Percentiles rank a stretch among this genome's conserved stretches.
Evolutionary conservation across 1,140 invertebrate genomes (phyloP).

Genomic region (Drosophila athabasca): DNA sequence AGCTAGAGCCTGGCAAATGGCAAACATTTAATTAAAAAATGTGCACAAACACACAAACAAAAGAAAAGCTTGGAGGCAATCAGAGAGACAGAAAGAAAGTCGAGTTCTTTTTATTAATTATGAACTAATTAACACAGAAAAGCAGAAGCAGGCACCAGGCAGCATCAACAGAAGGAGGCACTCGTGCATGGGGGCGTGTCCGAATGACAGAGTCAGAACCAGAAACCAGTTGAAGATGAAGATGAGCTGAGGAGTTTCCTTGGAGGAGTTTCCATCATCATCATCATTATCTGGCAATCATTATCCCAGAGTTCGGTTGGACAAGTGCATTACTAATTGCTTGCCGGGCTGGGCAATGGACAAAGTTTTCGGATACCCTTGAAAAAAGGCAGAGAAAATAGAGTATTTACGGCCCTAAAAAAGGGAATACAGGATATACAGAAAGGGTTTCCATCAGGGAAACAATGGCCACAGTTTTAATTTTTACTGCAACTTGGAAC

Average conservation of each 20-base stretch:
- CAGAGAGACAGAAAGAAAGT: constrained; percentile 26
- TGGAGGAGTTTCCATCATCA: constrained; percentile 22
- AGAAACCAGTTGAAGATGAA: constrained; percentile 25
- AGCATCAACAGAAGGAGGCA: constrained; percentile 23
- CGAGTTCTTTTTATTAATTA: constrained; percentile 62
- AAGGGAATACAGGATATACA: too few species aligned
- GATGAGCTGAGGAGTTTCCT: constrained; percentile 20
- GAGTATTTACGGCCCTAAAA: too few species aligned
- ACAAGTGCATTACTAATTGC: constrained; percentile 75
- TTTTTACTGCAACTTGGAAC: neutral
- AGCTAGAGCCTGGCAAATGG: constrained; percentile 28
- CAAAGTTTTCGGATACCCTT: too few species aligned
- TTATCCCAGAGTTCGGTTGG: constrained; percentile 6
- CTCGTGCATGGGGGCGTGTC: constrained; percentile 70
- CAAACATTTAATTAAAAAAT: constrained; percentile 61
- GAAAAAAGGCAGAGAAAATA: too few species aligned
- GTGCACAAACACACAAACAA: constrained; percentile 11
- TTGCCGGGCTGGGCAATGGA: constrained; percentile 8
- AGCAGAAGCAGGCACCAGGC: constrained; percentile 20
- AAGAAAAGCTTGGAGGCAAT: constrained; percentile 44
- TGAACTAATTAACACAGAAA: constrained; percentile 64
- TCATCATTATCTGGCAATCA: constrained; percentile 26
- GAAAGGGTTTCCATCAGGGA: too few species aligned
- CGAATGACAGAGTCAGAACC: constrained; percentile 42
- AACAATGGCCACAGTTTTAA: too few species aligned